phyloP scores from a whole-genome alignment of 1,140 invertebrate genomes.

The Saxidomus purpurata region DNA sequence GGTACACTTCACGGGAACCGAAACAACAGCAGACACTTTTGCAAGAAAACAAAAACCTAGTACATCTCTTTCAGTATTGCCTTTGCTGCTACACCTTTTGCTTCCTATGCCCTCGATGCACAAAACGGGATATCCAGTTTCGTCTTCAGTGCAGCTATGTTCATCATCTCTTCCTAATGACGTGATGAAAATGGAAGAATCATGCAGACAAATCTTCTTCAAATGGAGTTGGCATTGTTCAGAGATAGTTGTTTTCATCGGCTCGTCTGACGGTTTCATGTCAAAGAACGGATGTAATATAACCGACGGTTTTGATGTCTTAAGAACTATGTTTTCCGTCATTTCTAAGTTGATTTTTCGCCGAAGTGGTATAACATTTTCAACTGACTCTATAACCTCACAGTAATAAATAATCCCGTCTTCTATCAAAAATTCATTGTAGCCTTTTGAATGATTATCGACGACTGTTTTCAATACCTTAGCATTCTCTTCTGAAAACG shows the following conservation, averaged over 20 bases:
- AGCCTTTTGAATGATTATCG: too few relatives aligned
- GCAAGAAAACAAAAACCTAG: not conserved
- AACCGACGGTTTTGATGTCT: not conserved
- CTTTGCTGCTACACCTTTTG: not conserved
- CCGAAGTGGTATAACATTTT: not conserved
- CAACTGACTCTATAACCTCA: not conserved
- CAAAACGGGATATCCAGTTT: not conserved
- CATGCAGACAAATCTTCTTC: not conserved
- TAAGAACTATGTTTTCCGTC: not conserved
- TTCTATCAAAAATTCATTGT: constrained; percentile 4
- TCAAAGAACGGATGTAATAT: not conserved
- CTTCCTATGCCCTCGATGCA: not conserved
- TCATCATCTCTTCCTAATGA: not conserved
- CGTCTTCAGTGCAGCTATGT: not conserved
- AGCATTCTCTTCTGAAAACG: not conserved
- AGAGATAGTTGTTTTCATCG: not conserved
- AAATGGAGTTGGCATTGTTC: not conserved
- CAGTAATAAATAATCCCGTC: not conserved
- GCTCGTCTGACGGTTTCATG: not conserved
- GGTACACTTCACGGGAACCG: not conserved
- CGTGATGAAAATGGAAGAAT: not conserved
- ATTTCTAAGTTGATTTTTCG: not conserved
- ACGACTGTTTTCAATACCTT: not conserved
- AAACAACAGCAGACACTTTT: not conserved
- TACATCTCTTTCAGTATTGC: not conserved